These are phyloP conservation scores for Pogonus chalceus DNA, from an alignment of 1,140 invertebrate genomes.

Conservation along the genomic window DNA sequence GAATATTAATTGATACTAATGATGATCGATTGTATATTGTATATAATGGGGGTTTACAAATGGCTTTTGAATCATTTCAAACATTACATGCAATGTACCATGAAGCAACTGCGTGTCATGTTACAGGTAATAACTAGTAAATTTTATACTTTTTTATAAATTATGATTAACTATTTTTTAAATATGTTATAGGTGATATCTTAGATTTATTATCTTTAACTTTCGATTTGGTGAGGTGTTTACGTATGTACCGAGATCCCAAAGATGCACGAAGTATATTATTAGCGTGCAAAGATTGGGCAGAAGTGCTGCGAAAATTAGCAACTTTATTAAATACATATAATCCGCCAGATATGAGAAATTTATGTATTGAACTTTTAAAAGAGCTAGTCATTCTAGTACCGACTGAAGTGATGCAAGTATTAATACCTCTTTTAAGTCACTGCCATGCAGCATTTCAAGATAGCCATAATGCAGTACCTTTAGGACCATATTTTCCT, in stretches of 20 bases:
- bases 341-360: slow-evolving; percentile 75
- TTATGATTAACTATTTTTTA: too few relatives aligned
- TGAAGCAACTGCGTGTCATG: slow-evolving; percentile 81
- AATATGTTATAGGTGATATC: too few relatives aligned
- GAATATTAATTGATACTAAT: slow-evolving; percentile 76
- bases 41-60: slow-evolving; percentile 76
- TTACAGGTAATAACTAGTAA: too few relatives aligned
- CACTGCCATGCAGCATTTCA: slow-evolving; percentile 76
- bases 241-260: slow-evolving; percentile 51
- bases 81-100: slow-evolving; percentile 89
- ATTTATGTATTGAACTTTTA: slow-evolving; percentile 69
- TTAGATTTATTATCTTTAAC: slow-evolving; percentile 73
- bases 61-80: slow-evolving; percentile 81
- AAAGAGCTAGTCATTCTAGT: slow-evolving; percentile 77
- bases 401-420: slow-evolving; percentile 68
- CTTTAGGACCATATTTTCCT: slow-evolving; percentile 64
- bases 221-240: slow-evolving; percentile 57
- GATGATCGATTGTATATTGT: slow-evolving; percentile 82
- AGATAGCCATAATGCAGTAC: slow-evolving; percentile 59
- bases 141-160: too few relatives aligned
- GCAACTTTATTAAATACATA: slow-evolving; percentile 83
- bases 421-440: slow-evolving; percentile 71
- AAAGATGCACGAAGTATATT: slow-evolving; percentile 55
- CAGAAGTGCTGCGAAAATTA: slow-evolving; percentile 71
- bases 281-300: slow-evolving; percentile 68